Evolutionary conservation across 2,113 vertebrate genomes (phyloP), one percentile per base, ranked within the genome.

Genomic region (Dascyllus trimaculatus): DNA sequence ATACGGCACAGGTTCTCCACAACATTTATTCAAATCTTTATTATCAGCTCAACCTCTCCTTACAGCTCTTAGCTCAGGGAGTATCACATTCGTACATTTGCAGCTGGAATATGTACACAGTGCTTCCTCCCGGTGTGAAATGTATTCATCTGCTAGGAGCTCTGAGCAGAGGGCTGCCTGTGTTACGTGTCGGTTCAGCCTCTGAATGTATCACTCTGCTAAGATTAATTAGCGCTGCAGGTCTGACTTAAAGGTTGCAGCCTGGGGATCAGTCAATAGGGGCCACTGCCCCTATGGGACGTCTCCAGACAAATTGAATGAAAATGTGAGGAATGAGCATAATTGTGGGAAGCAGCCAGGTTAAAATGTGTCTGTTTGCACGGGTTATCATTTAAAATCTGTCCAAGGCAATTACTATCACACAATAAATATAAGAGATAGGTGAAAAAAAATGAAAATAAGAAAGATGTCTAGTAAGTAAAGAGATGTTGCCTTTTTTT

Each of bases 21-120:
- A 35, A 76, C 82, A 83, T 88, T 90, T 82, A 85, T 86, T 89
- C 85, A 89, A 92, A 87, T 88, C 89, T 88, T 85, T 86, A 90
- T 86, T 87, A 88, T 88, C 86, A 72, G 77, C 86, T 85, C 69
- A 82, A 24, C 60, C 73, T 80, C 81, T 75, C 61, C 80, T 82
- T 85, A 88, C 85, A 85, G 73, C 80, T 56, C 69, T 72, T 56
- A 59, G 85, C 85, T 87, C 63, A 32, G 66, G 78, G 82, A 82
- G 40, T 81, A 75, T 80, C 73, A 67, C 71, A 66, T 87, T 82
- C 71, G 58, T 69, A 46, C 53, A 9, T 86, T 73, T 81, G 73
- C 60, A 49, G 60, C 24, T 69, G 59, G 72, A 65, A 63, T 80
- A 60, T 85, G 85, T 81, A 62, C 77, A 62, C 10, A 19, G 60